These are phyloP conservation scores for Trididemnum nubilum DNA, from an alignment of 23 tunicate species.

Conservation along the genomic window DNA sequence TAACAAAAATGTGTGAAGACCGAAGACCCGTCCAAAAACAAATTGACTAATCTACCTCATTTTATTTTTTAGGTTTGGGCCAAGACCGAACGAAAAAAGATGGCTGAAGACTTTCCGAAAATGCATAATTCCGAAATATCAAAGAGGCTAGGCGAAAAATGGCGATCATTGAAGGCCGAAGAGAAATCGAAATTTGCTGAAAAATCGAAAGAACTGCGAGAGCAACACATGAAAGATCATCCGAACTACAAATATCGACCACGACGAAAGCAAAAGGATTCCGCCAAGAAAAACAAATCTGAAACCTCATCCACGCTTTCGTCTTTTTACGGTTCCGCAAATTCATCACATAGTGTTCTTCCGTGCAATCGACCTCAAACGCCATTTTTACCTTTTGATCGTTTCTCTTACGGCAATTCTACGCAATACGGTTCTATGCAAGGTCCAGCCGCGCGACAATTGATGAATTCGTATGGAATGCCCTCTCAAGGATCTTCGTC, in stretches of 20 bases:
- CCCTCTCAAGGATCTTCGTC: too few species aligned
- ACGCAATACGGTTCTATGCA: too few species aligned
- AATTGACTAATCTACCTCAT: too few species aligned
- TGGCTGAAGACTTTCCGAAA: not conserved
- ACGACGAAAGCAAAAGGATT: not conserved
- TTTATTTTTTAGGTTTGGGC: not conserved
- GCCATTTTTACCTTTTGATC: too few species aligned
- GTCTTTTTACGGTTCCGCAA: too few species aligned
- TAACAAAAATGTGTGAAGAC: too few species aligned
- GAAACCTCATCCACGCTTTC: not conserved
- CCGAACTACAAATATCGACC: slow-evolving; percentile 28
- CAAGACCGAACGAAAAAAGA: not conserved
- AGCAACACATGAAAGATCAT: not conserved
- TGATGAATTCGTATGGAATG: too few species aligned
- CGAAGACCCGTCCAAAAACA: too few species aligned
- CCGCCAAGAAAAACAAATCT: not conserved
- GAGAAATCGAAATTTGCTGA: not conserved
- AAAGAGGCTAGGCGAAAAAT: not conserved
- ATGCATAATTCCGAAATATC: not conserved
- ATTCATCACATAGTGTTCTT: too few species aligned
- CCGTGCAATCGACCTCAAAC: too few species aligned
- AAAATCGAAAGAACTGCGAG: slow-evolving; percentile 2
- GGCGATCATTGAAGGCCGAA: not conserved
- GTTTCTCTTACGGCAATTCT: too few species aligned
- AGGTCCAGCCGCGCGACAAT: too few species aligned